Percentiles rank a stretch among this genome's conserved stretches.
These are phyloP conservation scores for Antitype chi DNA, from an alignment of 2,888 invertebrate genomes.

Conservation along the genomic window DNA sequence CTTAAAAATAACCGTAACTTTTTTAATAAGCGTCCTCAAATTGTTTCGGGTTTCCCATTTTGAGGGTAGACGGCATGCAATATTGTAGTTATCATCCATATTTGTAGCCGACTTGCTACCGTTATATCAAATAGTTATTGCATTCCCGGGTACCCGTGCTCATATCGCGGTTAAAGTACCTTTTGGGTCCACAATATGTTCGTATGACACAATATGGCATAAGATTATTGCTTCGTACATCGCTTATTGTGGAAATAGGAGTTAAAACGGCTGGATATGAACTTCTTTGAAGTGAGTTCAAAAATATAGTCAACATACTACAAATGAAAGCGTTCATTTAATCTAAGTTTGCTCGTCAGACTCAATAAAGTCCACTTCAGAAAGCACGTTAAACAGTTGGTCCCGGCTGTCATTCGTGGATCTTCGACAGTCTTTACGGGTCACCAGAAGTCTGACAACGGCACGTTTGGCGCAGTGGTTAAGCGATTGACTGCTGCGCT, in stretches of 20 bases:
- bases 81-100: slow-evolving; percentile 53
- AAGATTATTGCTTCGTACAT: slow-evolving; percentile 40
- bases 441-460: too few relatives aligned
- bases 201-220: slow-evolving; percentile 33
- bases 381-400: too few relatives aligned
- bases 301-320: too few relatives aligned
- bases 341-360: too few relatives aligned
- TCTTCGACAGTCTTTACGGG: too few relatives aligned
- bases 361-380: too few relatives aligned
- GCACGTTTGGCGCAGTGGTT: too few relatives aligned
- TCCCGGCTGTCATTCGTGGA: too few relatives aligned
- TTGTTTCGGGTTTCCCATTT: slow-evolving; percentile 46
- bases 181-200: slow-evolving; percentile 34
- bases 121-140: slow-evolving; percentile 57
- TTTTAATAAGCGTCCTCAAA: slow-evolving; percentile 54
- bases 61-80: slow-evolving; percentile 45
- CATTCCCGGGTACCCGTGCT: slow-evolving; percentile 49
- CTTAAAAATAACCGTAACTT: slow-evolving; percentile 34
- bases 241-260: slow-evolving; percentile 17
- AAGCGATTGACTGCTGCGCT: too few relatives aligned
- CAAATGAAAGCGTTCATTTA: too few relatives aligned
- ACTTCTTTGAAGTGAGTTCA: not conserved
- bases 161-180: slow-evolving; percentile 47
- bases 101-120: slow-evolving; percentile 44
- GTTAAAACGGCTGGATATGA: not conserved